A percentile compares a stretch with the other conserved stretches of the same genome.
phyloP scores from a whole-genome alignment of 2,113 vertebrate species.

The Gallinago media region DNA sequence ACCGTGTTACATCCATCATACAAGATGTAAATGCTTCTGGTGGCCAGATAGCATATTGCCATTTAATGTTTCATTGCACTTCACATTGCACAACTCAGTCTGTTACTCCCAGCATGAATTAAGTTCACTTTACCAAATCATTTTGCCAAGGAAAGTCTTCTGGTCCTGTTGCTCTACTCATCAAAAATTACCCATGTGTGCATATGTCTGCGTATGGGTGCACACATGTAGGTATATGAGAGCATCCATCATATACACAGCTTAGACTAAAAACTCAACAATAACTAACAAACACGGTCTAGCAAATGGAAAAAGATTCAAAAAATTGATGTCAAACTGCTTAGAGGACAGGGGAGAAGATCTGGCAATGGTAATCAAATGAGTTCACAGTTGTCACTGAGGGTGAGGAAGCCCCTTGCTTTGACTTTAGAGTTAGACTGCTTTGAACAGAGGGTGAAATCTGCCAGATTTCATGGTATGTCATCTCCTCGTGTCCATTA shows the following conservation, averaged over 20 bases:
- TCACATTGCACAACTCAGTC: background rate
- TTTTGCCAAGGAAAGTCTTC: background rate
- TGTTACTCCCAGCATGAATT: background rate
- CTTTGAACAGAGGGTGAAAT: background rate
- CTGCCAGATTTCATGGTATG: background rate
- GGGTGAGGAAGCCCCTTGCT: background rate
- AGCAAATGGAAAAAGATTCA: background rate
- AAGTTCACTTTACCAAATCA: background rate
- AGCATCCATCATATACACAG: background rate
- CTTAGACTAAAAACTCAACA: background rate
- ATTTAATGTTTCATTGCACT: background rate
- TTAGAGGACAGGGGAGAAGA: background rate
- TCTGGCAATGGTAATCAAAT: background rate
- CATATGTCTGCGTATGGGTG: background rate
- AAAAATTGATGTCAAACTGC: background rate
- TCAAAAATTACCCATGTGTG: background rate
- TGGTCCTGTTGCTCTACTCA: background rate
- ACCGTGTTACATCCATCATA: background rate
- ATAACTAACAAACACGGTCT: background rate
- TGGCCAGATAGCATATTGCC: background rate
- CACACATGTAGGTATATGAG: fast-evolving
- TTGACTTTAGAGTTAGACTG: background rate
- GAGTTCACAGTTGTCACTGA: background rate
- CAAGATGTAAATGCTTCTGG: background rate
- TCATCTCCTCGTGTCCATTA: background rate